A percentile compares a stretch with the other conserved stretches of the same genome.
Conservation (phyloP, 2,797 vertebrate genomes). For the Lemur catta region DNA sequence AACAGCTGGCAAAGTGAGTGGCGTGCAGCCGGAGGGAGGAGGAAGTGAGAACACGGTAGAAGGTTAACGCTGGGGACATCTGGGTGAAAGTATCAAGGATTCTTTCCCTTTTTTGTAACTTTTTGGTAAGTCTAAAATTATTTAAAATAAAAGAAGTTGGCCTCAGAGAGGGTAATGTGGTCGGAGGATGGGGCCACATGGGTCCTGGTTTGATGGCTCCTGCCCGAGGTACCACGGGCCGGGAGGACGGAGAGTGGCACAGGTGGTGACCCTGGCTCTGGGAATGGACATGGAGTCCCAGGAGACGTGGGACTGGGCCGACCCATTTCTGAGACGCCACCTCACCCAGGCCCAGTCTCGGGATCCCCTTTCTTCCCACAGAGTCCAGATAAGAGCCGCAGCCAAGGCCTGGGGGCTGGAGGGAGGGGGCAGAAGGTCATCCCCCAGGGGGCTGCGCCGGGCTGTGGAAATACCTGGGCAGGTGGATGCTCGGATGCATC, state of each 20-base stretch:
- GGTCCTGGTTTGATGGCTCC: fast-evolving
- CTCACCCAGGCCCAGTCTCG: neutral
- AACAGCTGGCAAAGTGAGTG: fast-evolving
- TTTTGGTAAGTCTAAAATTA: neutral
- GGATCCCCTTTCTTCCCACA: neutral
- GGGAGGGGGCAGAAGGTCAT: fast-evolving
- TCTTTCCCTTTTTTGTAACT: neutral
- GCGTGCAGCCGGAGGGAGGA: fast-evolving
- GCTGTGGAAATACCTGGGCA: neutral
- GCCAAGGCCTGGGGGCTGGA: no score
- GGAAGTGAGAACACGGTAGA: fast-evolving
- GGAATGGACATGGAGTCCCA: no score
- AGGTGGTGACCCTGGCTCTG: fast-evolving
- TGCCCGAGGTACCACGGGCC: fast-evolving
- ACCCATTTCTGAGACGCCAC: fast-evolving
- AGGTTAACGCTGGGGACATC: fast-evolving
- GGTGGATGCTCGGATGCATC: no score
- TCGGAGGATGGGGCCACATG: fast-evolving
- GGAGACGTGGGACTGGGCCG: neutral
- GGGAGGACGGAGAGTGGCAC: neutral
- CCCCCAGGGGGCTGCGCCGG: neutral
- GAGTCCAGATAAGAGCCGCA: neutral
- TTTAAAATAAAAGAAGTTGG: neutral
- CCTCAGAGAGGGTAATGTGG: neutral
- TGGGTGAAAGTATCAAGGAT: fast-evolving